A percentile compares a stretch with the other conserved stretches of the same genome.
Evolutionary conservation across 2,888 invertebrate genomes (phyloP).

Genomic region (Achlya flavicornis): DNA sequence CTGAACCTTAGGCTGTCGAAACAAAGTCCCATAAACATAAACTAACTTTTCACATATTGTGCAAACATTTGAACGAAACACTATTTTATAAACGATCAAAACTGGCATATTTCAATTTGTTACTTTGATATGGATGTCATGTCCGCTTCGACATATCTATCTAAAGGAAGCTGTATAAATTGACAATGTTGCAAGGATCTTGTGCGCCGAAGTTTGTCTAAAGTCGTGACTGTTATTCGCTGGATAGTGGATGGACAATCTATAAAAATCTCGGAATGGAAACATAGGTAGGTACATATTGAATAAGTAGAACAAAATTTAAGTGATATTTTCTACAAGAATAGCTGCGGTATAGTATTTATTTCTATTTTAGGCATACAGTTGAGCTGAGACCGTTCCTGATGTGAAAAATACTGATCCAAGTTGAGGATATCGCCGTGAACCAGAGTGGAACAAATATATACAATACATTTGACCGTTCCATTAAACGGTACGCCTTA

Average conservation of each 20-base stretch:
- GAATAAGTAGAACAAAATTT: neutral
- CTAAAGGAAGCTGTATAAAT: neutral
- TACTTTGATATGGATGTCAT: neutral
- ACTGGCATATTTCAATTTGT: too few species aligned
- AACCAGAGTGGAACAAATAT: too few species aligned
- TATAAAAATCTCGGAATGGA: neutral
- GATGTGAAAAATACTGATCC: slow-evolving; percentile 2
- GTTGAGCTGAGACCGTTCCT: neutral
- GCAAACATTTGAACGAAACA: neutral
- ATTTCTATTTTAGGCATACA: neutral
- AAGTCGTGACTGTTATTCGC: neutral
- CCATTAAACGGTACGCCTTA: too few species aligned
- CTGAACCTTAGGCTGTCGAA: too few species aligned
- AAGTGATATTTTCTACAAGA: neutral
- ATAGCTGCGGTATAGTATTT: neutral
- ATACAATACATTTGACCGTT: too few species aligned
- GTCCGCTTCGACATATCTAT: neutral
- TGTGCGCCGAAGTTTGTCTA: neutral
- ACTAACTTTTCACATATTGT: neutral
- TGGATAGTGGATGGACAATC: neutral
- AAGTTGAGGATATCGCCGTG: neutral
- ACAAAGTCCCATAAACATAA: neutral
- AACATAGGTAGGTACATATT: neutral
- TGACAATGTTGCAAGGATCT: neutral
- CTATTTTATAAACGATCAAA: too few species aligned